A percentile compares a stretch with the other conserved stretches of the same genome.
phyloP scores from a whole-genome alignment of 1,140 invertebrate genomes.

The Brachionus paranguensis region DNA sequence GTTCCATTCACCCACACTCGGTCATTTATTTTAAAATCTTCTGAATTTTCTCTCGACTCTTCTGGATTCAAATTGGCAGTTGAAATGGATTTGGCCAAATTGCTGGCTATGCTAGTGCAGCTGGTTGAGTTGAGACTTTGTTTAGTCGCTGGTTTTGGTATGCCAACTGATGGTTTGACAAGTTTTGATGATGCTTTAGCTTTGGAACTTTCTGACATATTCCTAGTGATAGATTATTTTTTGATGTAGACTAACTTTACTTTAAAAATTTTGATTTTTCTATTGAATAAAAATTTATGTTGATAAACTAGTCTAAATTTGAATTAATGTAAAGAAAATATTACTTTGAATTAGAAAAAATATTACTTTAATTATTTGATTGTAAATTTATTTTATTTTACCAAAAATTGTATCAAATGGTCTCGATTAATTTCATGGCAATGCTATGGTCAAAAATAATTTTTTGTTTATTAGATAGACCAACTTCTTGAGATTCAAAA shows the following conservation, averaged over 20 bases:
- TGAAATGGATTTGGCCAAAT: background rate
- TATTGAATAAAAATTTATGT: too few species aligned
- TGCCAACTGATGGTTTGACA: background rate
- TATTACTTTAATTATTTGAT: too few species aligned
- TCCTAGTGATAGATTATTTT: background rate
- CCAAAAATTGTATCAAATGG: too few species aligned
- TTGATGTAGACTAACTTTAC: too few species aligned
- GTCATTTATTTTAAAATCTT: conserved; percentile 87
- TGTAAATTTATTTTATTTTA: too few species aligned
- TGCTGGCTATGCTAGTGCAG: background rate
- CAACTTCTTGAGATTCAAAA: background rate
- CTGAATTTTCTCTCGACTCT: background rate
- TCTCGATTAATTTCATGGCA: too few species aligned
- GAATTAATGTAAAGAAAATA: too few species aligned
- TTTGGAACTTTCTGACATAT: background rate
- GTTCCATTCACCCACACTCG: conserved; percentile 87
- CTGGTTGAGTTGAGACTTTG: background rate
- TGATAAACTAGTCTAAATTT: too few species aligned
- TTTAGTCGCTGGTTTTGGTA: background rate
- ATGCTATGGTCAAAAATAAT: background rate
- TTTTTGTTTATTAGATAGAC: background rate
- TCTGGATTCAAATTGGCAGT: background rate
- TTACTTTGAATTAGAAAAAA: too few species aligned
- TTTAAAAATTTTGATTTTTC: too few species aligned
- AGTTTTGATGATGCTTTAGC: background rate